These are phyloP conservation scores for Leuciscus waleckii DNA, from an alignment of 2,797 vertebrate genomes.

Conservation along the genomic window DNA sequence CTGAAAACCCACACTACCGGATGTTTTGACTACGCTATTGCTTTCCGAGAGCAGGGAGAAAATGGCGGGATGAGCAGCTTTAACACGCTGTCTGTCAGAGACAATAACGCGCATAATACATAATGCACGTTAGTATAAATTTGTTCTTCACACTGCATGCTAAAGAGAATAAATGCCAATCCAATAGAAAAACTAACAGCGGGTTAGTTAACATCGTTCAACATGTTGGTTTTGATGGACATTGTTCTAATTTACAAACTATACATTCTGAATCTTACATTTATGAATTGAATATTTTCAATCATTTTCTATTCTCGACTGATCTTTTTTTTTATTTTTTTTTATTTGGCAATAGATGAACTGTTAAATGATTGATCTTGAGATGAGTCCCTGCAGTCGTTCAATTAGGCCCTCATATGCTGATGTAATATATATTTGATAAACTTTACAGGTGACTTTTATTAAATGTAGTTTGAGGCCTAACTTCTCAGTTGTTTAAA, in stretches of 20 bases:
- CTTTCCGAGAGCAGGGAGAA: background rate
- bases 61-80: background rate
- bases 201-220: background rate
- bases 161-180: background rate
- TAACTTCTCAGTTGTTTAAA: background rate
- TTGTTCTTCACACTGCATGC: background rate
- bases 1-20: background rate
- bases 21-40: background rate
- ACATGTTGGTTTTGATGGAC: background rate
- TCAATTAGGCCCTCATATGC: background rate
- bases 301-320: background rate
- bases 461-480: background rate
- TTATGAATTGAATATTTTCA: background rate
- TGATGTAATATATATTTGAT: background rate
- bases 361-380: background rate
- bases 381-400: background rate
- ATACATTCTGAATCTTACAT: background rate
- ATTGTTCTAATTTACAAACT: background rate
- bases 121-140: background rate
- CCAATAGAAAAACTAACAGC: background rate
- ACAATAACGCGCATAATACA: background rate
- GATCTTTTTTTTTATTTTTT: background rate
- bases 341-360: background rate
- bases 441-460: background rate
- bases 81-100: background rate